Percentiles rank a stretch among this genome's conserved stretches.
These are phyloP conservation scores for Diloba caeruleocephala DNA, from an alignment of 2,888 invertebrate species.

Conservation along the genomic window DNA sequence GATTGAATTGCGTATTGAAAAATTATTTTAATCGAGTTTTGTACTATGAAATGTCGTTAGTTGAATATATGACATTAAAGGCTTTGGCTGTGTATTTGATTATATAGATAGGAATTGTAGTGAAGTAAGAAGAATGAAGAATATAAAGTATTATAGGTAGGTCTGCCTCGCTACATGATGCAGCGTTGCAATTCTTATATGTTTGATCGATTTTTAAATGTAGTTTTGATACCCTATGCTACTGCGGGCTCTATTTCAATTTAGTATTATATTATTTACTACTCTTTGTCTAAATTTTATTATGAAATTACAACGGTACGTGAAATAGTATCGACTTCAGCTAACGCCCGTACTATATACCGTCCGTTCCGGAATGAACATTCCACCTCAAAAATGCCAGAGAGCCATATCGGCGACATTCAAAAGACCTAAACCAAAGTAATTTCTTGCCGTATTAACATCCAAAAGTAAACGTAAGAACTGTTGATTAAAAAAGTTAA, in stretches of 20 bases:
- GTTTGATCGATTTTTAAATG: constrained; percentile 15
- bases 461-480: too few relatives aligned
- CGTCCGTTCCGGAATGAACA: too few relatives aligned
- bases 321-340: too few relatives aligned
- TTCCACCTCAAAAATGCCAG: too few relatives aligned
- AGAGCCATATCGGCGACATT: too few relatives aligned
- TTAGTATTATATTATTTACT: too few relatives aligned
- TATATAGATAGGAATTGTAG: constrained; percentile 18
- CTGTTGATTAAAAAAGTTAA: too few relatives aligned
- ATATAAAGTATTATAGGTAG: constrained; percentile 2
- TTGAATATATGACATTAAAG: constrained; percentile 20
- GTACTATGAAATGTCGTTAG: constrained; percentile 17
- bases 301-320: too few relatives aligned
- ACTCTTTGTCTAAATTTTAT: constrained; percentile 1
- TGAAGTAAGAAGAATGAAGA: constrained; percentile 11
- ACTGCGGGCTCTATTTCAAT: constrained; percentile 13
- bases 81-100: constrained; percentile 51
- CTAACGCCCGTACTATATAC: too few relatives aligned
- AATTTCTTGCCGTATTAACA: too few relatives aligned
- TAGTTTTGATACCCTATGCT: constrained; percentile 23
- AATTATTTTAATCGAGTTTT: constrained; percentile 18
- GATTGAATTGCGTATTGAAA: constrained; percentile 18
- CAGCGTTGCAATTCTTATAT: constrained; percentile 8
- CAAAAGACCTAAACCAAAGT: too few relatives aligned
- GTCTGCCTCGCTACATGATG: too few relatives aligned